Evolutionary conservation across 2,113 vertebrate genomes (phyloP).

Genomic region (Salvelinus namaycush): DNA sequence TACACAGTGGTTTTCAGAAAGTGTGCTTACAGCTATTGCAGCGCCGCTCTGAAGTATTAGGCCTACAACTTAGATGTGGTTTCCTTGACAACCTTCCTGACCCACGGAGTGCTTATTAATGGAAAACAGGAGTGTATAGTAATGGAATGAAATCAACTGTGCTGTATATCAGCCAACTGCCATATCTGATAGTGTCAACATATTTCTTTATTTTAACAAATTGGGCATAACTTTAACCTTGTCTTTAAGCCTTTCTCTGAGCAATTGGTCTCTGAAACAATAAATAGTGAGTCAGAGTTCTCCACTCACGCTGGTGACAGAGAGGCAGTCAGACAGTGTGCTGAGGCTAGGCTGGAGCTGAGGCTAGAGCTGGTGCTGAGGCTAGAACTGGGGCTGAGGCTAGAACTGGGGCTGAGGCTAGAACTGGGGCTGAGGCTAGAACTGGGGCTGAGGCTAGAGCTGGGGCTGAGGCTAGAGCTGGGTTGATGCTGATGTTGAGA

Average conservation of each 20-base stretch:
- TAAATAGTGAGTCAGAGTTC: slow-evolving; percentile 50
- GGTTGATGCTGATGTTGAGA: too few relatives aligned
- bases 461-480: background rate
- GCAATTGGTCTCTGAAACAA: slow-evolving; percentile 48
- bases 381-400: background rate
- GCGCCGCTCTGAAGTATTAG: background rate
- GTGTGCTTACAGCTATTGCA: background rate
- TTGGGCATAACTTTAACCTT: slow-evolving; percentile 29
- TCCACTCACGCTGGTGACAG: slow-evolving; percentile 24
- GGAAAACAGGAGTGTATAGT: slow-evolving; percentile 20
- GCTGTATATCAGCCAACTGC: slow-evolving; percentile 33
- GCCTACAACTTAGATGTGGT: background rate
- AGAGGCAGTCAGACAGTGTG: slow-evolving; percentile 19
- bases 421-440: too few relatives aligned
- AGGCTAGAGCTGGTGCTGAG: background rate
- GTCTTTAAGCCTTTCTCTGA: slow-evolving; percentile 27
- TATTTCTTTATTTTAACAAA: slow-evolving; percentile 47
- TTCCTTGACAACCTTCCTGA: slow-evolving; percentile 19
- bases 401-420: background rate
- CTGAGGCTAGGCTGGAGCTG: background rate
- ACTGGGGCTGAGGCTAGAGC: background rate
- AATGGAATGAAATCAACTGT: slow-evolving; percentile 52
- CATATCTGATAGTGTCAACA: slow-evolving; percentile 46
- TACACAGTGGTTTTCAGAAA: background rate
- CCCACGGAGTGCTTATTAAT: slow-evolving; percentile 1